Evolutionary conservation across 2,888 invertebrate species (phyloP), one percentile per base, ranked within the genome.

Genomic region (Stenolophus ochropezus): DNA sequence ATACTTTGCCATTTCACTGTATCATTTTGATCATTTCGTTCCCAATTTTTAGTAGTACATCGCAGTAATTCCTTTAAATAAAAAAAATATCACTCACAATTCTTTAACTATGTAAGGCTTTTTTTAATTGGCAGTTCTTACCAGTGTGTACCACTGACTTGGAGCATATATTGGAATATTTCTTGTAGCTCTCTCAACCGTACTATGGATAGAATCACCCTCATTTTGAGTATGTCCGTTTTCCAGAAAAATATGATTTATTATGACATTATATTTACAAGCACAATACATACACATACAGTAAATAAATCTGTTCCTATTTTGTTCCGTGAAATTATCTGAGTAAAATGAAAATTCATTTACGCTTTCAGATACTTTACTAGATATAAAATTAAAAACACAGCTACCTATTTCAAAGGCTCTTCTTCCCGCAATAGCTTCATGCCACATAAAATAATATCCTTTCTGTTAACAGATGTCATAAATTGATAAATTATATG

Each of bases 401-500:
- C 86, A 87, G 11, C 86, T 85, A 8, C 84, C 87, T 71, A 87
- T 85, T 83, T 87, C 87, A 73, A 86, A 85, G 8, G 85, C 85
- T 82, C 87, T 87, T 83, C 87, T 84, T 69, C 86, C 83, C 0
- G 85, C 87, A 23, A 86, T 82, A 4, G 85, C 84, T 81, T 88
- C 86, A 77, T 88, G 85, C 87, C 88, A 88, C 49, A 88, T 84
- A 83, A 84, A 87, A 83, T 86, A 83, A 53, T 86, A 84, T 21
- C 83, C 84, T 58, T 51, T 33, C 23, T 83, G 83, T 42, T 75
- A 83, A 83, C 85, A 79, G 2, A 87, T 23, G 25, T 87, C 83
- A 82, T 84, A 86, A 75, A 87, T 83, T 27, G 86, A 86, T 20
- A 86, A 83, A 82, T 87, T 86, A 11, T 85, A 82, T 8, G 85